These are phyloP conservation scores for Steinernema feltiae DNA, from an alignment of 1,140 invertebrate species.

Conservation along the genomic window DNA sequence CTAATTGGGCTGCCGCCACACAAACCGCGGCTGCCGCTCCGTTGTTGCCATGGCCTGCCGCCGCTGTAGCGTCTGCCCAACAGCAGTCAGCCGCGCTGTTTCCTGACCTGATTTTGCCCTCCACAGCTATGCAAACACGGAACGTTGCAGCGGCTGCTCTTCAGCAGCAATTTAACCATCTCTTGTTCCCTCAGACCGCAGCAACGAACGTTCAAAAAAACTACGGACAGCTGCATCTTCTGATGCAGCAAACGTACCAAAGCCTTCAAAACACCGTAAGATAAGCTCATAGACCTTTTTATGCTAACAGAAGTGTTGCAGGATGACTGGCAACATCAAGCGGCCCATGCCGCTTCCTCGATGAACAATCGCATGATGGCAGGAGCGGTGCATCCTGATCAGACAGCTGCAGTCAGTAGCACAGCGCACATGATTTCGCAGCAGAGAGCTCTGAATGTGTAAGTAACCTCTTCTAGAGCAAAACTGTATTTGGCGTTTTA, in stretches of 20 bases:
- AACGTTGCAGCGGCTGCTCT: conserved; percentile 8
- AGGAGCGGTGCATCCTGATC: not conserved
- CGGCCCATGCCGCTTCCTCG: not conserved
- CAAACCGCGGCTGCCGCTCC: conserved; percentile 11
- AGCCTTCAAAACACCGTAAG: not conserved
- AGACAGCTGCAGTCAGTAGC: not conserved
- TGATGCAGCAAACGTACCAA: conserved; percentile 4
- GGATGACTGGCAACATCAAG: not conserved
- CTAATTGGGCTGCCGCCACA: conserved; percentile 21
- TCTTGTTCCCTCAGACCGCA: conserved; percentile 16
- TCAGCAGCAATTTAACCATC: conserved; percentile 13
- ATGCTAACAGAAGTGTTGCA: not conserved
- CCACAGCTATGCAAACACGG: conserved; percentile 21
- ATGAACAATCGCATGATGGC: not conserved
- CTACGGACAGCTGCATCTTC: conserved; percentile 21
- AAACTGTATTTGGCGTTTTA: not conserved
- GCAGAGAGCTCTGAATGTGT: not conserved
- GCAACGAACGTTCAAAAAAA: conserved; percentile 16
- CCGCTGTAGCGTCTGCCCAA: conserved; percentile 9
- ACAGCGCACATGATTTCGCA: not conserved
- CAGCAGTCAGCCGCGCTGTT: conserved; percentile 17
- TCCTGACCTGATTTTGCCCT: conserved; percentile 10
- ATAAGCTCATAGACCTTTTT: not conserved
- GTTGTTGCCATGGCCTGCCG: conserved; percentile 23
- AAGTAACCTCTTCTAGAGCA: not conserved